A percentile compares a stretch with the other conserved stretches of the same genome.
phyloP scores from a whole-genome alignment of 2,113 vertebrate species.

The Rhombomys opimus region DNA sequence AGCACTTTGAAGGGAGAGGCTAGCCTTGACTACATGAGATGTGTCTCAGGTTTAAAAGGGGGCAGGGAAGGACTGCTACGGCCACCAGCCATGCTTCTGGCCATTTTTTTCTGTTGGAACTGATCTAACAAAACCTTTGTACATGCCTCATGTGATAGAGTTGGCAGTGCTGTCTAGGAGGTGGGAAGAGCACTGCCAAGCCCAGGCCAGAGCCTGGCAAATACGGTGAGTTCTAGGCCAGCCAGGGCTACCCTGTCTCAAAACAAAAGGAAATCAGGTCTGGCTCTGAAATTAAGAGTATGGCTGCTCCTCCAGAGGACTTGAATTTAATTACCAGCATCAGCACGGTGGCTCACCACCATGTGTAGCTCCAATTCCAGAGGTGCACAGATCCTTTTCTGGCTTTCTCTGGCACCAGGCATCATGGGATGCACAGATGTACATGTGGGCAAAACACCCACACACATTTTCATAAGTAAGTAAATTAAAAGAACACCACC shows the following conservation, averaged over 20 bases:
- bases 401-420: background rate
- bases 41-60: background rate
- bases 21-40: background rate
- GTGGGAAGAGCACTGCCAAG: background rate
- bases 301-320: background rate
- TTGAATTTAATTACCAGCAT: background rate
- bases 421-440: background rate
- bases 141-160: background rate
- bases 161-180: background rate
- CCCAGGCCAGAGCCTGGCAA: background rate
- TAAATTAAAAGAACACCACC: background rate
- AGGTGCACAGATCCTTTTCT: background rate
- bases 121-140: conserved; percentile 1
- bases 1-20: background rate
- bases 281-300: background rate
- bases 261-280: background rate
- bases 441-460: background rate
- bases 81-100: background rate
- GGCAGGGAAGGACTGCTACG: background rate
- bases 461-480: background rate
- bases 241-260: background rate
- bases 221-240: background rate
- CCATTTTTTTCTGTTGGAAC: conserved; percentile 30
- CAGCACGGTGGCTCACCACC: background rate
- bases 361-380: too few species aligned